Evolutionary conservation across 2,888 invertebrate genomes (phyloP), one percentile per base, ranked within the genome.

Genomic region (Meiosimyza platycephala): DNA sequence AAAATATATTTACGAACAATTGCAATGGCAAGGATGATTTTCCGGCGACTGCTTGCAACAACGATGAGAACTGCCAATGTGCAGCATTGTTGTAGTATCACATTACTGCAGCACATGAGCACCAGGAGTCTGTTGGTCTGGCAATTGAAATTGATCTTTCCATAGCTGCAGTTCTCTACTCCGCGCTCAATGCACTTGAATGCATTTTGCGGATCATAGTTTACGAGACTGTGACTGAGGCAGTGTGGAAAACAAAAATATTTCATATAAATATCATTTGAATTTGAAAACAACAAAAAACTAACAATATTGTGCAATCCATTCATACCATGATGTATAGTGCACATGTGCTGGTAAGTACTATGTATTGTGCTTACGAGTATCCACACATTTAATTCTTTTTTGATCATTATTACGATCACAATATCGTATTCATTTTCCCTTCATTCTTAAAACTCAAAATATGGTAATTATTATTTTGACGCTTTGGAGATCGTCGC

Each of bases 131-230:
- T 3, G 40, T n/a, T 16, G n/a, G 60, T 62, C 60, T 62, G 60
- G n/a, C 33, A 40, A 15, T n/a, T 40, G 60, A 28, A 62, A 62
- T 16, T 40, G 60, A 62, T 62, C 60, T 40, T 62, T 9, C 60
- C 33, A 16, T 63, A n/a, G 47, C 63, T 47, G 65, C 15, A 22
- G 48, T 12, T 15, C 9, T 4, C 13, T 6, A 52, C 22, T 12
- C 28, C n/a, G 47, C 50, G 33, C 57, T 69, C 70, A 64, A 18
- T 76, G 80, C 80, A 81, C 78, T 78, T 78, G 82, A 76, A 68
- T 80, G 81, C 80, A 75, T 77, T 78, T 71, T 69, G 68, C 65
- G 71, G 64, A 54, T 54, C 65, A 47, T 62, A 47, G 63, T 68
- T 65, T 69, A 70, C 55, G 73, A 72, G 73, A 80, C 73, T 79